A percentile compares a stretch with the other conserved stretches of the same genome.
Conservation (phyloP, 1,140 invertebrate genomes). For the Gonioctena quinquepunctata region DNA sequence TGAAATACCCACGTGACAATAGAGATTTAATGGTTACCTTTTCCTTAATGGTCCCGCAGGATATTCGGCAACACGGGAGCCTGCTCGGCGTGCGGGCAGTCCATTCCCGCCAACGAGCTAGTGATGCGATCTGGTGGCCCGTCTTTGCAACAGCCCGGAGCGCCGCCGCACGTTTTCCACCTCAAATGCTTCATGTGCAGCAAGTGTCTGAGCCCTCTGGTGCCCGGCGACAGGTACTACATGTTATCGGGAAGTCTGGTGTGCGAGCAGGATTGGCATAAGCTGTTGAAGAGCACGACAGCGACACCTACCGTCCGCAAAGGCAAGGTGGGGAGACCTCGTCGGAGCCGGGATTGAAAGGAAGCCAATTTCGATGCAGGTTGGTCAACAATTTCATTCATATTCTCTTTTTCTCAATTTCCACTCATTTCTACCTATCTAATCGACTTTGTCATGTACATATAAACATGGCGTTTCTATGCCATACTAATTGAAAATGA, state of each 20-base stretch:
- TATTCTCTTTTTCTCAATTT: too few relatives aligned
- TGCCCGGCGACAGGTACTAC: slow-evolving; percentile 87
- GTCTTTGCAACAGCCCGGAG: slow-evolving; percentile 43
- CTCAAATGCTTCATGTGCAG: slow-evolving; percentile 93
- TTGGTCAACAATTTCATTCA: too few relatives aligned
- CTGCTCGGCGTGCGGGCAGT: slow-evolving; percentile 86
- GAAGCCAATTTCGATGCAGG: not conserved
- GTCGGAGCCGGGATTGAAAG: slow-evolving; percentile 67
- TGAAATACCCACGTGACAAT: slow-evolving; percentile 2
- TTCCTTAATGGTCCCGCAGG: slow-evolving; percentile 61
- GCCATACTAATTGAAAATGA: too few relatives aligned
- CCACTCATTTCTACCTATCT: too few relatives aligned
- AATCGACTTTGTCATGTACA: too few relatives aligned
- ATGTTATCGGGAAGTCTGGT: slow-evolving; percentile 82
- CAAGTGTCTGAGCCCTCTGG: slow-evolving; percentile 84
- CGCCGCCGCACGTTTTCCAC: slow-evolving; percentile 78
- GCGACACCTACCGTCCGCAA: slow-evolving; percentile 73
- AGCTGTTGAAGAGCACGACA: slow-evolving; percentile 77
- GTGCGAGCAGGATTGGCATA: slow-evolving; percentile 92
- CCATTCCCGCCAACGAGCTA: slow-evolving; percentile 87
- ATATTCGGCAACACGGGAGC: slow-evolving; percentile 85
- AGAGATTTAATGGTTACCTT: slow-evolving; percentile 43
- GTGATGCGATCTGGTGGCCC: slow-evolving; percentile 71
- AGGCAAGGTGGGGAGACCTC: slow-evolving; percentile 74
- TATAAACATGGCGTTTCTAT: too few relatives aligned